phyloP scores from a whole-genome alignment of 1,140 invertebrate species.

The Dufourea novaeangliae region DNA sequence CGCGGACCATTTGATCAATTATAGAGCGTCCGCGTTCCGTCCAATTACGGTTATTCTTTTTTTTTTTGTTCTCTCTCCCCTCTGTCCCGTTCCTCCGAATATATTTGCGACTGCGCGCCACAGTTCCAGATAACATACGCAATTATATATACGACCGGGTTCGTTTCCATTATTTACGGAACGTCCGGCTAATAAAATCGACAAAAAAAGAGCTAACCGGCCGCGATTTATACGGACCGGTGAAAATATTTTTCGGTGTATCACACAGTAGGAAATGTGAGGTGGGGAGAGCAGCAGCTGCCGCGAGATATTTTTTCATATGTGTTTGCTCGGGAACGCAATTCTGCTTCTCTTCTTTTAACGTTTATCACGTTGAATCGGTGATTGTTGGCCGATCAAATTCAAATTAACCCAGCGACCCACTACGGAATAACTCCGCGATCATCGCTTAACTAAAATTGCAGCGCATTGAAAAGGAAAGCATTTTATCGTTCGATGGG shows the following conservation, averaged over 20 bases:
- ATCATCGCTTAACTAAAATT: too few relatives aligned
- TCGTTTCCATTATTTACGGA: constrained; percentile 47
- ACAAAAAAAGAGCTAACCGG: constrained; percentile 34
- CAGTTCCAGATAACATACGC: constrained; percentile 29
- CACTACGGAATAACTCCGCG: too few relatives aligned
- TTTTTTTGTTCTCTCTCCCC: not conserved
- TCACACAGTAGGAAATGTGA: too few relatives aligned
- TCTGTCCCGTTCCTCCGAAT: not conserved
- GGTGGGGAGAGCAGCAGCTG: constrained; percentile 18
- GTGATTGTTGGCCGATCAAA: constrained; percentile 3
- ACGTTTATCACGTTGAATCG: constrained; percentile 18
- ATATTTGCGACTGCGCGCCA: constrained; percentile 33
- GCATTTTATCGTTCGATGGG: constrained; percentile 2
- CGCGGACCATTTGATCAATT: constrained; percentile 22
- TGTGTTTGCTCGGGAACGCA: not conserved
- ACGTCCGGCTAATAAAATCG: constrained; percentile 49
- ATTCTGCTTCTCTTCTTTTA: not conserved
- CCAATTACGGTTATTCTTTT: constrained; percentile 1
- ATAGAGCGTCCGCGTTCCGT: not conserved
- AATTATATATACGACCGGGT: constrained; percentile 42
- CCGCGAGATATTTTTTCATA: constrained; percentile 54
- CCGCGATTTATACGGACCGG: constrained; percentile 46
- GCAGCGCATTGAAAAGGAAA: too few relatives aligned
- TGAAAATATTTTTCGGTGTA: constrained; percentile 47
- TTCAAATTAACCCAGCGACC: not conserved